A percentile compares a stretch with the other conserved stretches of the same genome.
Conservation (phyloP, 2,797 vertebrate genomes). For the Poecilia gillii region DNA sequence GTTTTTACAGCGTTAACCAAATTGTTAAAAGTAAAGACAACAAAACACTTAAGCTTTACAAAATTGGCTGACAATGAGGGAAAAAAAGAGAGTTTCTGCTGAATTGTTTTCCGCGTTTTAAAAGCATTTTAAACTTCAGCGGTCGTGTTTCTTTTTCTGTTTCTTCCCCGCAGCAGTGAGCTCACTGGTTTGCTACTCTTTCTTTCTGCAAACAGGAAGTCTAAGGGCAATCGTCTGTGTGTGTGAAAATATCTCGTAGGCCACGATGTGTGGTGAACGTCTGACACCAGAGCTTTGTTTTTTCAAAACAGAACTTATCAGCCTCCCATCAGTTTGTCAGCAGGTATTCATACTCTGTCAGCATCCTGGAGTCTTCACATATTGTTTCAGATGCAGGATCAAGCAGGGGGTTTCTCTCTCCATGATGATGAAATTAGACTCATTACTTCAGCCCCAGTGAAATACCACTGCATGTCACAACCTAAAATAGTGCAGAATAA, state of each 20-base stretch:
- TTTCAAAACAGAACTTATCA: conserved; percentile 19
- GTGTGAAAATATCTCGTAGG: conserved; percentile 17
- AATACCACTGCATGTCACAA: neutral
- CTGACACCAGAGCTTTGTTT: conserved; percentile 13
- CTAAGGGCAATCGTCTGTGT: conserved; percentile 9
- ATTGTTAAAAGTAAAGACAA: neutral
- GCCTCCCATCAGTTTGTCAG: conserved; percentile 10
- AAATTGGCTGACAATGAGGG: neutral
- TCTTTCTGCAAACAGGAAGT: conserved; percentile 56
- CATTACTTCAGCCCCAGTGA: neutral
- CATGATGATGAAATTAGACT: neutral
- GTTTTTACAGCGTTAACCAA: neutral
- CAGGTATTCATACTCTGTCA: conserved; percentile 12
- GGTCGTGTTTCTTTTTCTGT: neutral
- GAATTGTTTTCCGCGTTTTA: neutral
- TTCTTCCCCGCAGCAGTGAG: conserved; percentile 11
- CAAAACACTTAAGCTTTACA: neutral
- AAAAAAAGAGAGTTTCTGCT: neutral
- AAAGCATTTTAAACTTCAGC: neutral
- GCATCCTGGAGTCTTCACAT: conserved; percentile 1
- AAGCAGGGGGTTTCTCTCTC: neutral
- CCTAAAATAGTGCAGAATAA: neutral
- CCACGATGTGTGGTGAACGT: conserved; percentile 8
- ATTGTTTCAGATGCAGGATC: conserved; percentile 5
- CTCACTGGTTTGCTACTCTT: conserved; percentile 22